Evolutionary conservation across 1,140 invertebrate species (phyloP).

Genomic region (Drosophila pallidifrons): DNA sequence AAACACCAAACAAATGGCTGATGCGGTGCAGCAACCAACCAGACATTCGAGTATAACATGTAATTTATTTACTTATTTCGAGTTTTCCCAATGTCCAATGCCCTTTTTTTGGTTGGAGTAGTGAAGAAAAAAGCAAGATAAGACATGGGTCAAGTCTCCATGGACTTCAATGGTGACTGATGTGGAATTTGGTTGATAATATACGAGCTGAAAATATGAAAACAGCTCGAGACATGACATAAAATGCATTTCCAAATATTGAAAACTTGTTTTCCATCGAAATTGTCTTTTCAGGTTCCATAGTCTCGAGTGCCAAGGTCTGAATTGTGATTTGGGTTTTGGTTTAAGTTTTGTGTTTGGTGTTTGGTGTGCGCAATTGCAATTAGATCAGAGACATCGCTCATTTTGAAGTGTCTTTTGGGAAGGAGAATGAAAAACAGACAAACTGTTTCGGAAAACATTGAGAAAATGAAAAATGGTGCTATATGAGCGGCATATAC

Average conservation of each 20-base stretch:
- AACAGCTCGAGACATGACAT: slow-evolving; percentile 28
- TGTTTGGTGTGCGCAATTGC: slow-evolving; percentile 42
- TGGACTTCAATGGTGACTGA: slow-evolving; percentile 37
- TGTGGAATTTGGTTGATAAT: slow-evolving; percentile 63
- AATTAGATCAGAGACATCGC: slow-evolving; percentile 77
- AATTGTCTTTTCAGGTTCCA: slow-evolving; percentile 36
- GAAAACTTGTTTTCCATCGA: slow-evolving; percentile 70
- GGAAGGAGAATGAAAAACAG: slow-evolving; percentile 32
- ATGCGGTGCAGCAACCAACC: slow-evolving; percentile 31
- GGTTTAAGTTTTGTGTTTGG: slow-evolving; percentile 1
- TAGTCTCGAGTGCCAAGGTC: slow-evolving; percentile 49
- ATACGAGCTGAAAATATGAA: slow-evolving; percentile 69
- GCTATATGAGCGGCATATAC: slow-evolving; percentile 71
- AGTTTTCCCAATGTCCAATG: slow-evolving; percentile 18
- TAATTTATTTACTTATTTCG: slow-evolving; percentile 71
- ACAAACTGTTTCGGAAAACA: slow-evolving; percentile 64
- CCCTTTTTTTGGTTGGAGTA: slow-evolving; percentile 27
- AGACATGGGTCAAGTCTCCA: slow-evolving; percentile 53
- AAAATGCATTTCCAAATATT: slow-evolving; percentile 71
- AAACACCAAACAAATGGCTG: slow-evolving; percentile 51
- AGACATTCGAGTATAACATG: slow-evolving; percentile 20
- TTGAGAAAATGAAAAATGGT: slow-evolving; percentile 72
- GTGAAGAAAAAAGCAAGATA: slow-evolving; percentile 59
- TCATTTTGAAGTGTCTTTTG: slow-evolving; percentile 64
- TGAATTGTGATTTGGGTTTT: slow-evolving; percentile 21